Evolutionary conservation across 2,888 invertebrate species (phyloP).

Genomic region (Pheosia tremula): DNA sequence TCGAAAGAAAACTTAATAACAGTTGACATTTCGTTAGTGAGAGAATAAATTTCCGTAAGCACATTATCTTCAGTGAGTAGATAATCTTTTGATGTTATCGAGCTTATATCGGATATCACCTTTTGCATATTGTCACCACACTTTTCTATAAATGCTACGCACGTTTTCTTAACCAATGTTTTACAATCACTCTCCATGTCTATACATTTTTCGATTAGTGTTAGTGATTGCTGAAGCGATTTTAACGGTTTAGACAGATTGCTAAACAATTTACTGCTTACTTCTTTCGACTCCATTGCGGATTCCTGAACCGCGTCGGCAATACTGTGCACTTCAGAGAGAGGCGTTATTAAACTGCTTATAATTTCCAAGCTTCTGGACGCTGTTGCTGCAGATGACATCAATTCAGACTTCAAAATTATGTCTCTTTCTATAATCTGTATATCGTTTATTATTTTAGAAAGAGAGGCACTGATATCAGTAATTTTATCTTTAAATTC

Average conservation of each 20-base stretch:
- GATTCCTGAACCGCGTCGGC: constrained; percentile 81
- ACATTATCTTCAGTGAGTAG: constrained; percentile 67
- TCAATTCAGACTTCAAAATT: constrained; percentile 85
- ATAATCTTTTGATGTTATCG: constrained; percentile 74
- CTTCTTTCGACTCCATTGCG: constrained; percentile 59
- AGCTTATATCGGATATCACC: constrained; percentile 73
- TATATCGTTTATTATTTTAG: constrained; percentile 83
- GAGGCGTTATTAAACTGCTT: constrained; percentile 84
- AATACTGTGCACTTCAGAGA: constrained; percentile 87
- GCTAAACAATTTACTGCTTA: constrained; percentile 82
- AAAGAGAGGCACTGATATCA: constrained; percentile 54
- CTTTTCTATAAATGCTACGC: constrained; percentile 86
- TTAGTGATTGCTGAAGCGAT: constrained; percentile 86
- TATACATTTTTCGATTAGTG: constrained; percentile 88
- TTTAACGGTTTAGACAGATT: constrained; percentile 85
- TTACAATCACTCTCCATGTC: constrained; percentile 87
- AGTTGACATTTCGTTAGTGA: constrained; percentile 78
- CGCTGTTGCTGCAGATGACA: constrained; percentile 87
- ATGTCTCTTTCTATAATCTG: constrained; percentile 87
- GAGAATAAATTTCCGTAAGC: constrained; percentile 69
- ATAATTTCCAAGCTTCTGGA: constrained; percentile 88
- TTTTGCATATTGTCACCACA: constrained; percentile 83
- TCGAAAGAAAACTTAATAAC: constrained; percentile 81
- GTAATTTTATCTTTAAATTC: constrained; percentile 57
- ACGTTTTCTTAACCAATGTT: constrained; percentile 88